Evolutionary conservation across 2,888 invertebrate species (phyloP).

Genomic region (Pyrrhia umbra): DNA sequence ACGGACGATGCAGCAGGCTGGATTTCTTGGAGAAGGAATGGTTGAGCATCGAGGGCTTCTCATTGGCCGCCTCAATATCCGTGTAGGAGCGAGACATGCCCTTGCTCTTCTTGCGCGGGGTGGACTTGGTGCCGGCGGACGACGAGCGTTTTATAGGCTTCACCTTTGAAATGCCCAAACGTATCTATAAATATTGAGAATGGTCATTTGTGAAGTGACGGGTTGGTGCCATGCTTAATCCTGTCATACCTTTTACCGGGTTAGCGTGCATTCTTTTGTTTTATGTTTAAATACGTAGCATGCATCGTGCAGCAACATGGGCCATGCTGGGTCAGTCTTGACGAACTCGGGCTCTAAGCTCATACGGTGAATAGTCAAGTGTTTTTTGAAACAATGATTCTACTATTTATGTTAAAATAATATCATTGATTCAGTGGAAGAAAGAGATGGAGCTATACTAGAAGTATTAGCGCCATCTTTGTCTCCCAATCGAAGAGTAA

Average conservation of each 20-base stretch:
- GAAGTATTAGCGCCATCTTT: no score
- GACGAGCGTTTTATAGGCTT: conserved; percentile 86
- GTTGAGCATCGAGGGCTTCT: conserved; percentile 90
- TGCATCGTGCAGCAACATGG: not conserved
- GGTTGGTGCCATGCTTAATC: conserved; percentile 22
- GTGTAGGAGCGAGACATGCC: conserved; percentile 79
- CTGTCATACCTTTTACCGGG: not conserved
- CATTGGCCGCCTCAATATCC: conserved; percentile 84
- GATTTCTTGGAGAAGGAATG: conserved; percentile 89
- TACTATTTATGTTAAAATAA: no score
- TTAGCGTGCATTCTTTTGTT: no score
- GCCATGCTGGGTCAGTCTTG: not conserved
- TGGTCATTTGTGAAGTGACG: conserved; percentile 53
- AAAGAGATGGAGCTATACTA: no score
- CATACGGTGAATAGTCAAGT: not conserved
- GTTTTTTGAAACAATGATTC: no score
- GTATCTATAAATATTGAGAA: conserved; percentile 85
- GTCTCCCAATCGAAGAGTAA: no score
- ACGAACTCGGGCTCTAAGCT: not conserved
- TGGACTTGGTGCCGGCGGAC: conserved; percentile 78
- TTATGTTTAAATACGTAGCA: no score
- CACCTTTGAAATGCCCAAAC: conserved; percentile 87
- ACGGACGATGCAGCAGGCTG: conserved; percentile 92
- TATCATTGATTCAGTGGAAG: no score
- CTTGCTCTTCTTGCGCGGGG: conserved; percentile 88